Evolutionary conservation across 2,888 invertebrate genomes (phyloP), one percentile per base, ranked within the genome.

Genomic region (Harpalus rubripes): DNA sequence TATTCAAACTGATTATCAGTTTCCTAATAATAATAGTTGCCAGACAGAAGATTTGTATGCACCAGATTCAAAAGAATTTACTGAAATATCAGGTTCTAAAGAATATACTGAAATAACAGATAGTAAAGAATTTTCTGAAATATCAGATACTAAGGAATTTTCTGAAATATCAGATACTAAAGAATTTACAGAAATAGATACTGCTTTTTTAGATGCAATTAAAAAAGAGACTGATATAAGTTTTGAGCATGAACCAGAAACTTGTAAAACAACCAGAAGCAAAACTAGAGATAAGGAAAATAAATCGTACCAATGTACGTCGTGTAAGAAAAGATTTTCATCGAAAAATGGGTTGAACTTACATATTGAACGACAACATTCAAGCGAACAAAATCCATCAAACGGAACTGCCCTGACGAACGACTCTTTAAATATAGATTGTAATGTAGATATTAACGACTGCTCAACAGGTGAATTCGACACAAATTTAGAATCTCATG

Each of bases 1-100:
- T 16, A 86, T 86, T 80, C 87, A 88, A 81, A 87, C 87, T 8
- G 87, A 86, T 22, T 81, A 86, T 39, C 68, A 68, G 32, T 68
- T 68, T 68, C 68, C 68, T 12, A 68, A 26, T n/a, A n/a, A 68
- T n/a, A 68, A 12, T 39, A 74, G 72, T 74, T 68, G 68, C 15
- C 72, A 74, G 12, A 44, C 72, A 74, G 72, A 74, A n/a, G 68
- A 68, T 32, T 74, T 74, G 44, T 74, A 44, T 74, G 72, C 10
- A 68, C 7, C 22, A 12, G 63, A 63, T 63, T 18, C 63, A 26
- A 26, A 59, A 63, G 61, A 65, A 52, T 72, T 81, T 58, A 68
- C 44, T 65, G 83, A 61, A 22, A 44, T 82, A 18, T 58, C 79
- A 12, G 59, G 58, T 79, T 12, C 26, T 79, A 76, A 56, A 58